Evolutionary conservation across 2,888 invertebrate species (phyloP).

Genomic region (Eupithecia tripunctaria): DNA sequence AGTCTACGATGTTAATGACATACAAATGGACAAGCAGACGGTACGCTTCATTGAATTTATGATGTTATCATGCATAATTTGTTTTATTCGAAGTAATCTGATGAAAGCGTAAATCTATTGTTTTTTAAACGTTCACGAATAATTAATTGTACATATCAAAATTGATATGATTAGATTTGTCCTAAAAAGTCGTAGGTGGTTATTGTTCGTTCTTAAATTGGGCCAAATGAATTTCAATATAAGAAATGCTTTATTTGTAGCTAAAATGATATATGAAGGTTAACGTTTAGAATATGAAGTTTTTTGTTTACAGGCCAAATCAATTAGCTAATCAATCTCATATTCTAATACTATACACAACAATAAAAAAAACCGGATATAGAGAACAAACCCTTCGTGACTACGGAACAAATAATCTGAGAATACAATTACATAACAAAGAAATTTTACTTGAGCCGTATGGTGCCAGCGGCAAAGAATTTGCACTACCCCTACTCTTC

Average conservation of each 20-base stretch:
- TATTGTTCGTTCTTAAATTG: not conserved
- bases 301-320: not conserved
- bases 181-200: not conserved
- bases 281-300: not conserved
- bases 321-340: not conserved
- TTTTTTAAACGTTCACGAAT: not conserved
- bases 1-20: slow-evolving; percentile 61
- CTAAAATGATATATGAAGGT: too few relatives aligned
- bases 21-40: slow-evolving; percentile 64
- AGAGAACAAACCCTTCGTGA: not conserved
- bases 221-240: not conserved
- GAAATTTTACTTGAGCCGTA: too few relatives aligned
- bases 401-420: not conserved
- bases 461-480: too few relatives aligned
- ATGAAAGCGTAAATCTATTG: not conserved
- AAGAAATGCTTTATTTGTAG: too few relatives aligned
- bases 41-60: slow-evolving; percentile 47
- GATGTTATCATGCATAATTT: slow-evolving; percentile 7
- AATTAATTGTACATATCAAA: not conserved
- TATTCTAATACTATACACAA: not conserved
- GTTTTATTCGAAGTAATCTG: not conserved
- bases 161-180: not conserved
- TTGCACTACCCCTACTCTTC: too few relatives aligned
- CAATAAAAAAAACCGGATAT: not conserved
- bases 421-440: too few relatives aligned